Percentiles rank a stretch among this genome's conserved stretches.
Conservation (phyloP, 2,888 invertebrate genomes). For the Portevinia maculata region DNA sequence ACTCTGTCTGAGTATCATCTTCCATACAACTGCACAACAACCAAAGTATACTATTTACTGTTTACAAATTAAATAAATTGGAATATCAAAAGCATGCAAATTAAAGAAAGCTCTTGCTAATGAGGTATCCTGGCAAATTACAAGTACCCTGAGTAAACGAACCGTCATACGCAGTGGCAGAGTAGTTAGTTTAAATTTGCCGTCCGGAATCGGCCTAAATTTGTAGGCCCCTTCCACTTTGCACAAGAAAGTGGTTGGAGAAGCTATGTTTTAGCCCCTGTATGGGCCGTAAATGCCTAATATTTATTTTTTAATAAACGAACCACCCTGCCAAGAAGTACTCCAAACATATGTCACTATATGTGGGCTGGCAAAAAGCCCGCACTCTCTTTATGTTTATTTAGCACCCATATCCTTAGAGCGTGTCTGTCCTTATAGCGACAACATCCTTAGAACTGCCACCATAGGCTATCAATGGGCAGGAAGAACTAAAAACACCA, state of each 20-base stretch:
- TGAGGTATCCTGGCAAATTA: slow-evolving; percentile 43
- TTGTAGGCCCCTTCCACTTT: too few species aligned
- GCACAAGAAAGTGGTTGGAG: too few species aligned
- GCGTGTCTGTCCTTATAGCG: not conserved
- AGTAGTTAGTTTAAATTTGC: too few species aligned
- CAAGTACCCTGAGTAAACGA: not conserved
- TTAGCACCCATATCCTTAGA: slow-evolving; percentile 58
- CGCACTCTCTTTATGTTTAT: slow-evolving; percentile 57
- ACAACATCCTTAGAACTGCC: slow-evolving; percentile 46
- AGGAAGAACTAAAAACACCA: not conserved
- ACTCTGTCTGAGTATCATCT: not conserved
- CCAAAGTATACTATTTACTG: not conserved
- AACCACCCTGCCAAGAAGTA: slow-evolving; percentile 23
- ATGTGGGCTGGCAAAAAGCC: slow-evolving; percentile 14
- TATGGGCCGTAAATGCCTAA: too few species aligned
- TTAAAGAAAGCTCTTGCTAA: slow-evolving; percentile 45
- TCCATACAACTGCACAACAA: not conserved
- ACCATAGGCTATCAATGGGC: slow-evolving; percentile 30
- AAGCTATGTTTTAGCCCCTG: too few species aligned
- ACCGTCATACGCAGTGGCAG: too few species aligned
- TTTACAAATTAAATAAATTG: slow-evolving; percentile 39
- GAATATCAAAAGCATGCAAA: slow-evolving; percentile 55
- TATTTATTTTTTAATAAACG: too few species aligned
- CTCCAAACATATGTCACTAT: not conserved
- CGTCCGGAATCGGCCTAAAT: too few species aligned